Base-by-base conservation (phyloP, 2,888 invertebrate genomes). In the Busseola fusca region DNA sequence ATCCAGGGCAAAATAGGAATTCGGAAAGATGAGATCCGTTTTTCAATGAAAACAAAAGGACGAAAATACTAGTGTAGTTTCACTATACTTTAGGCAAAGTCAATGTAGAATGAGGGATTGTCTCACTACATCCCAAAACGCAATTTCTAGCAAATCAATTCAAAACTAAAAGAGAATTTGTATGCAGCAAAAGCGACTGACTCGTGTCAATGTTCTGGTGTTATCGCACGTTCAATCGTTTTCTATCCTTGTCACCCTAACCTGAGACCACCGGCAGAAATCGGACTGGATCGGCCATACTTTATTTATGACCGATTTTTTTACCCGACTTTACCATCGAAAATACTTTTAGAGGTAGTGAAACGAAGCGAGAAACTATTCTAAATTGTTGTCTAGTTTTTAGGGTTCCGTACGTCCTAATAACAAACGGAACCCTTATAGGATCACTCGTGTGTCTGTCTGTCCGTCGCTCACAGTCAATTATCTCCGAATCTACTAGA, bases 21-120 rank as follows among this genome's bases (percentile, higher is more conserved):
- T 89, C 89, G 89, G 84, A 83, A 76, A 76, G 75, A 81, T 86
- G 89, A 87, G 89, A 88, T 89, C 87, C 83, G 77, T 79, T 85
- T 74, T 76, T 74, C 37, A 48, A 56, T 60, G 62, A 72, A 74
- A 81, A 82, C 52, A 76, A 76, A 74, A 80, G n/a, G 10, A 68
- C 34, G 18, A 45, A 59, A 74, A 59, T 50, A 68, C 30, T 69
- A 27, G 54, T 67, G 50, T 45, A 68, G 27, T 37, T 45, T 6
- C 52, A 10, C 40, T 63, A 72, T 25, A 56, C 34, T 54, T 42
- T 50, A 65, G 67, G 9, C 56, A 65, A 65, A 52, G 14, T 21
- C 67, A 25, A 60, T 56, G 37, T 42, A 42, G 40, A 34, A 9
- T 21, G n/a, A 34, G 2, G n/a, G 7, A 58, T 27, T 69, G 34